These are phyloP conservation scores for Dromiciops gliroides DNA, from an alignment of 2,113 vertebrate genomes.

Conservation along the genomic window DNA sequence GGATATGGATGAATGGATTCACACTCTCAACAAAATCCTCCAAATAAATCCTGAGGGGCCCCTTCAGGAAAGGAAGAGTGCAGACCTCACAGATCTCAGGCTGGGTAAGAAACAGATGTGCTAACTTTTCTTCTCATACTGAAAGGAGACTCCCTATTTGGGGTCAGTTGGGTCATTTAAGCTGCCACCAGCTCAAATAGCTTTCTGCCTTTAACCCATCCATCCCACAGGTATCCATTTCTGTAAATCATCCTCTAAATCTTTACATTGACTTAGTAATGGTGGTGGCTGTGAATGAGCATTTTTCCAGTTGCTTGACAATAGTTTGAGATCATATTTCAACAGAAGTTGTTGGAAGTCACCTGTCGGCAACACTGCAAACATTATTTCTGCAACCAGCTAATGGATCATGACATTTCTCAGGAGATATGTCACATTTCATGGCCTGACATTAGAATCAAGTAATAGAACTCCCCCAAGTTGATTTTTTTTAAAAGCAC, in stretches of 20 bases:
- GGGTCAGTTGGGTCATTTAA: conserved; percentile 45
- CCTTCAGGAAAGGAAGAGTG: conserved; percentile 91
- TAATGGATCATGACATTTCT: not conserved
- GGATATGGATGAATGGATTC: conserved; percentile 99
- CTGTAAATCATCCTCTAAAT: conserved; percentile 35
- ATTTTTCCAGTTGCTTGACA: conserved; percentile 25
- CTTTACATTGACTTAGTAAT: conserved; percentile 47
- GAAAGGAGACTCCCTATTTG: not conserved
- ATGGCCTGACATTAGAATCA: not conserved
- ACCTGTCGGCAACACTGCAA: conserved; percentile 3
- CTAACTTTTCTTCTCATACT: not conserved
- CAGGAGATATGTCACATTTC: not conserved
- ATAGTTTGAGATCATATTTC: conserved; percentile 29
- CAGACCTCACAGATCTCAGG: conserved; percentile 92
- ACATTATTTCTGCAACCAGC: not conserved
- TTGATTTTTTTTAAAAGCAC: not conserved
- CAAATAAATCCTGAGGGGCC: conserved; percentile 95
- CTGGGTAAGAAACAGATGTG: conserved; percentile 85
- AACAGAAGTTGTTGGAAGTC: conserved; percentile 47
- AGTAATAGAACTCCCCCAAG: not conserved
- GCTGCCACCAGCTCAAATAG: conserved; percentile 24
- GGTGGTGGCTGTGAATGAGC: conserved; percentile 27
- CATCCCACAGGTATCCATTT: conserved; percentile 36
- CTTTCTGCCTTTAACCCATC: conserved; percentile 14
- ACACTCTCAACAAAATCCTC: conserved; percentile 94